Percentiles rank a stretch among this genome's conserved stretches.
Evolutionary conservation across 2,113 vertebrate genomes (phyloP).

Genomic region (Cepphus grylle): DNA sequence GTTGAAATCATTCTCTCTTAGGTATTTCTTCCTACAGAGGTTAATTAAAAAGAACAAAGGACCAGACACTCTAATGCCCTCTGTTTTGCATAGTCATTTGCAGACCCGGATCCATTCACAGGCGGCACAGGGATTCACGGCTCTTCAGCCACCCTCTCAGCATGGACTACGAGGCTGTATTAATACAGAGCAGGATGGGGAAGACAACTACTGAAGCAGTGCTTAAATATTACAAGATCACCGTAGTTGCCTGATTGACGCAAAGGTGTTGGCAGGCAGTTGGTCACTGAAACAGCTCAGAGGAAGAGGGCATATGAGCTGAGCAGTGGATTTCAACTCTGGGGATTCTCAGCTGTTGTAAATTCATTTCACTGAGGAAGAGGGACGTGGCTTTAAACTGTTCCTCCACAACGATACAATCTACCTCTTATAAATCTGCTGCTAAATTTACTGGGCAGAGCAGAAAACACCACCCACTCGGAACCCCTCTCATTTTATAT

Average conservation of each 20-base stretch:
- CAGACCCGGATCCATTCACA: background rate
- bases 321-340: background rate
- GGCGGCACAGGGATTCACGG: background rate
- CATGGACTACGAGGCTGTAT: background rate
- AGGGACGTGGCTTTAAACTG: background rate
- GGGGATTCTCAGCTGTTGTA: background rate
- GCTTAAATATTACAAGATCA: background rate
- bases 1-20: background rate
- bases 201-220: background rate
- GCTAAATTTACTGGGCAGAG: background rate
- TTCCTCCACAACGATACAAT: background rate
- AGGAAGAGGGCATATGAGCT: background rate
- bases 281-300: background rate
- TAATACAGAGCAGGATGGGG: background rate
- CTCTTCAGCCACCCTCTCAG: background rate
- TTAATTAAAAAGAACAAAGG: slow-evolving; percentile 6
- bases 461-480: background rate
- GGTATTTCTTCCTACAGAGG: background rate
- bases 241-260: background rate
- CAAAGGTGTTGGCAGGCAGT: background rate
- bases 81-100: background rate
- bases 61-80: background rate
- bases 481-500: background rate
- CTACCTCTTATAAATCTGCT: background rate
- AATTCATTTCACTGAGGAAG: background rate